Base-by-base conservation (phyloP, 2,888 invertebrate species). In the Eristalis intricaria region DNA sequence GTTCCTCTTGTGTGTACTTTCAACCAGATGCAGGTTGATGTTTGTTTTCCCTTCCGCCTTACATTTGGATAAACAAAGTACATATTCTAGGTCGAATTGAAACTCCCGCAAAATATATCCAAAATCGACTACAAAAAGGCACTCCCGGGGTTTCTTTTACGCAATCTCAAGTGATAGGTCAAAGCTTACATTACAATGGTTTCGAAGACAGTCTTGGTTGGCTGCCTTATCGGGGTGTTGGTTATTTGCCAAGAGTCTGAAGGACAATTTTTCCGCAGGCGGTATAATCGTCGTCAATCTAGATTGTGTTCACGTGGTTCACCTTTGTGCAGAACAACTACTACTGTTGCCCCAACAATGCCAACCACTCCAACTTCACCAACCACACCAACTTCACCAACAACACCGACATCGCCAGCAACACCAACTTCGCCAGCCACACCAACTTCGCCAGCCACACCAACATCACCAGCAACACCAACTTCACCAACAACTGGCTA, bases 341-440 rank as follows among this genome's bases (percentile, higher is more conserved):
- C 87, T 3, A 84, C 84, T 0, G 84, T 89, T 3, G 88, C 90
- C 0, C 88, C 89, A 5, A 73, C 84, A 0, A 56, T 65, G 4
- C n/a, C 68, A 3, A 22, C 43, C 0, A 23, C 69, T 1, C 50
- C 64, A 32, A 19, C 50, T 0, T 8, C 50, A 19, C n/a, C 50
- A 7, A 8, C 8, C 8, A 2, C 50, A 19, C 50, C 50, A 50
- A 19, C 50, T 10, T 22, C 50, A 43, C 15, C 43, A 15, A 5
- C 35, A 0, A 7, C 64, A 0, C 13, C 64, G 8, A 19, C 64
- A 1, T 1, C 38, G 32, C 26, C 64, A 29, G 10, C 19, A 0
- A 7, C 63, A 1, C 26, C 35, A 19, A n/a, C n/a, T 0, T 13
- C 63, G 26, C 13, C 19, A 4, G 19, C 15, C 4, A 13, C 63